Base-by-base conservation (phyloP, 2,113 vertebrate genomes). In the Indicator indicator region DNA sequence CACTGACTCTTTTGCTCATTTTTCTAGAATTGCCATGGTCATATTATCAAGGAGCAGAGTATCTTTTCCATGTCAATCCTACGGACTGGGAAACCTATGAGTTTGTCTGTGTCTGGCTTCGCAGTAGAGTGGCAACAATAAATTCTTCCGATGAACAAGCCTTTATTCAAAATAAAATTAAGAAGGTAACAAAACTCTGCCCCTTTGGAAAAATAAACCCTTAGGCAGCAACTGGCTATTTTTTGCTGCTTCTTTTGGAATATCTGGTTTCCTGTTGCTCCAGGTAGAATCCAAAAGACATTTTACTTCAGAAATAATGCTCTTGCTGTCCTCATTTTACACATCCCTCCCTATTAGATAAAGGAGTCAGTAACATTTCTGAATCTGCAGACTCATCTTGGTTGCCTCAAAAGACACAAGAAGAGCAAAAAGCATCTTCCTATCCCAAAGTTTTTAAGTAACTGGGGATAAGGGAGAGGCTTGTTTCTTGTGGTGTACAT, bases 61-160 rank as follows among this genome's bases (percentile, higher is more conserved):
- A 99, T 86, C 97, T 98, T 85, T 97, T 99, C 94, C 97, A 98
- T 33, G 97, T 96, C 70, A 94, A 94, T 44, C 95, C 97, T 7
- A 97, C 97, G 0, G 93, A 98, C 55, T 99, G 99, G 99, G 88
- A 96, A 6, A 56, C 97, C 2, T 98, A 98, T 59, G 96, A 97
- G 67, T 98, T 99, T 87, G 97, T 98, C 90, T 99, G 99, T 92
- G 91, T 93, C 91, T 99, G 99, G 98, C 98, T 99, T 97, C 97
- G 79, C 36, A 94, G 98, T 65, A 96, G 97, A 90, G 88, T 99
- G 89, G 96, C 98, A 80, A 98, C 98, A 80, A 97, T 99, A 96
- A 98, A 98, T 96, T 98, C 99, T 71, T 94, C 96, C 70, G 97
- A 95, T 28, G 99, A 99, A 97, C 98, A 98, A 95, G 97, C 97